Base-by-base conservation (phyloP, 2,888 invertebrate species). In the Agrilus mali region DNA sequence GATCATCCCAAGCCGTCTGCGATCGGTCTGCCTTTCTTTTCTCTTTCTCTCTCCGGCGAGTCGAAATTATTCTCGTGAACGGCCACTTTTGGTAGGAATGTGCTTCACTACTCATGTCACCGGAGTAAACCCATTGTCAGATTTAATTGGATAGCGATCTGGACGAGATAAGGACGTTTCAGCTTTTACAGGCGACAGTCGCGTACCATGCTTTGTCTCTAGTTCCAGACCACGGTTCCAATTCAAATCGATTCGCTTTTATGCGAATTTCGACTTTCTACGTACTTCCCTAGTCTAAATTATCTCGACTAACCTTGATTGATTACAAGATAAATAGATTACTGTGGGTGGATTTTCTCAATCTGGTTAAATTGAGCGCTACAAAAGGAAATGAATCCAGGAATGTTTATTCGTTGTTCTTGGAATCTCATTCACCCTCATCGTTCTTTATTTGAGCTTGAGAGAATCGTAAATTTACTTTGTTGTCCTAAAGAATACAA, bases 131-230 rank as follows among this genome's bases (percentile, higher is more conserved):
- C 66, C 59, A 69, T 68, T 69, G 68, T 69, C 68, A 66, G 66
- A 67, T 66, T 69, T 69, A 68, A 69, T 69, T 68, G 69, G 68
- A 68, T 67, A 61, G 67, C 65, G 69, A 69, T 69, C 66, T 61
- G 53, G 57, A 49, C 49, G 49, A 56, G 65, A 65, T 66, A 65
- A 65, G 63, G 52, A 48, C 51, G 51, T 47, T 55, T 46, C 50
- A 48, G 50, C 49, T 49, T 49, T 48, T 60, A 57, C 53, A 55
- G 61, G 47, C 53, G 50, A 57, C 47, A 57, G 44, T 61, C 55
- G 58, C 53, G 27, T 27, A 27, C 10, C 27, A 27, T 10, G 27
- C 27, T 27, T 49, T 55, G 54, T 53, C 43, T 41, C 46, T 50
- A 47, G 39, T 47, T 47, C 47, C 49, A 51, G 47, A 50, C 27